phyloP scores from a whole-genome alignment of 2,113 vertebrate genomes.

The Cygnus buccinator region DNA sequence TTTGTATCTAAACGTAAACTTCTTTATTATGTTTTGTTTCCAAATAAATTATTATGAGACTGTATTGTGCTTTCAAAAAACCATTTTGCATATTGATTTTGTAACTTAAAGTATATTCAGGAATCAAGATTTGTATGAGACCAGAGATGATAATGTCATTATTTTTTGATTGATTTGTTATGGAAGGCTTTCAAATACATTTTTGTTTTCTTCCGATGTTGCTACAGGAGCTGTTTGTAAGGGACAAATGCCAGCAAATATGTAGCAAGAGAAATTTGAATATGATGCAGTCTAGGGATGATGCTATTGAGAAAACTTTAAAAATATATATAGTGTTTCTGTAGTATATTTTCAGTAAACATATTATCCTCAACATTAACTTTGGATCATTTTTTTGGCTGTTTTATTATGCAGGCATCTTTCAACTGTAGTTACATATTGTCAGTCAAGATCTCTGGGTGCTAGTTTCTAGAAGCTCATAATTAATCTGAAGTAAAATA shows the following conservation, averaged over 20 bases:
- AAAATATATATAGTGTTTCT: background rate
- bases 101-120: background rate
- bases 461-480: background rate
- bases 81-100: background rate
- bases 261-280: background rate
- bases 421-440: background rate
- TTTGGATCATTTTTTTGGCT: background rate
- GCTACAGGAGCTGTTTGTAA: background rate
- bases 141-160: background rate
- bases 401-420: background rate
- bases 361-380: background rate
- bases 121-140: background rate
- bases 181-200: background rate
- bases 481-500: slow-evolving; percentile 1
- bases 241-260: background rate
- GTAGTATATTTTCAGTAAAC: background rate
- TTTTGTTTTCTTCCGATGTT: background rate
- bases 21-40: background rate
- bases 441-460: background rate
- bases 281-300: background rate
- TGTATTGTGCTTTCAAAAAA: background rate
- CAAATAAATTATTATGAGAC: background rate
- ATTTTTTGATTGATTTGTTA: background rate
- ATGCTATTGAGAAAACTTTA: background rate
- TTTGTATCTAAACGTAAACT: background rate